Conservation (phyloP, 2,888 invertebrate genomes). For the Drosophila fungiperda region DNA sequence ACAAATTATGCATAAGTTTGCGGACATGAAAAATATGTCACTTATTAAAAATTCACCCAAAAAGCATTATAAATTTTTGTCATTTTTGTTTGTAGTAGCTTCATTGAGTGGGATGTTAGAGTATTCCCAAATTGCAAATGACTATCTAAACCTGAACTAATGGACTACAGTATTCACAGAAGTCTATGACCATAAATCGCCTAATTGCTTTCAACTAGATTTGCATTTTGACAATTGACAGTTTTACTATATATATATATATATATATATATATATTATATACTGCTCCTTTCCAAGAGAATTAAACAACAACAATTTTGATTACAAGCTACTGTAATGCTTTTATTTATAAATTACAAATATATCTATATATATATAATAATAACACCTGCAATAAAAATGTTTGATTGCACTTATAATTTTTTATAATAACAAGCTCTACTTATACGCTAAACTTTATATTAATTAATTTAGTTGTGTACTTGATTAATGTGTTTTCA, state of each 20-base stretch:
- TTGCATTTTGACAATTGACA: neutral
- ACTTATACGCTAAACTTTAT: too few relatives aligned
- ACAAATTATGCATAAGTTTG: constrained; percentile 21
- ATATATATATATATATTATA: neutral
- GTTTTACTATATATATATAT: neutral
- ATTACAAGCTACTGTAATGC: neutral
- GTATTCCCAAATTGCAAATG: neutral
- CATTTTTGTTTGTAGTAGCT: constrained; percentile 8
- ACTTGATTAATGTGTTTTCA: neutral
- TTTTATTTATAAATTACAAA: neutral
- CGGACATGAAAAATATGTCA: constrained; percentile 17
- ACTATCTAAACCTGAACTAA: neutral
- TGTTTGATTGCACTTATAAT: neutral
- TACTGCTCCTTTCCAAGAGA: neutral
- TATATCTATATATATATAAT: too few relatives aligned
- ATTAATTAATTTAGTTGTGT: neutral
- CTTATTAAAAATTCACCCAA: constrained; percentile 37
- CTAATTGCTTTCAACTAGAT: neutral
- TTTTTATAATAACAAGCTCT: too few relatives aligned
- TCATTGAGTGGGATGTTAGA: neutral
- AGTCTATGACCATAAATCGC: neutral
- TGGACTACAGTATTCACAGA: neutral
- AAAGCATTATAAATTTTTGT: constrained; percentile 37
- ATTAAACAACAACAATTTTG: neutral
- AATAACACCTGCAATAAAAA: neutral